phyloP scores from a whole-genome alignment of 2,797 vertebrate genomes.

The Echiichthys vipera region DNA sequence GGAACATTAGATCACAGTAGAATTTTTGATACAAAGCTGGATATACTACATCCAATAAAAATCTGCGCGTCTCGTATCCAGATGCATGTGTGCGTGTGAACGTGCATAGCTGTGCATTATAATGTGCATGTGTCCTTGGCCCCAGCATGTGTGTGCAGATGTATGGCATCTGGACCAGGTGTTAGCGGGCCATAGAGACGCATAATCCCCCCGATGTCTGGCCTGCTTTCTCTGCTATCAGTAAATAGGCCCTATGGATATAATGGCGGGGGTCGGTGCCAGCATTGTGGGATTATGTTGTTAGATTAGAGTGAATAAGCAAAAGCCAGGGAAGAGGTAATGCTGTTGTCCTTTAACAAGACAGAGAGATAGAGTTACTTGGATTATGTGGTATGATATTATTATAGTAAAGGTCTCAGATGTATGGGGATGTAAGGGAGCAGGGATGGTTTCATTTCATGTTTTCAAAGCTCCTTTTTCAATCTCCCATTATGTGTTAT shows the following conservation, averaged over 20 bases:
- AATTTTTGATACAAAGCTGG: slow-evolving; percentile 7
- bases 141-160: slow-evolving; percentile 47
- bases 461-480: background rate
- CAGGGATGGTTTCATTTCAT: slow-evolving; percentile 1
- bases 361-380: slow-evolving; percentile 23
- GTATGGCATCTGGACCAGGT: slow-evolving; percentile 73
- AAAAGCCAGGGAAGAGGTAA: slow-evolving; percentile 33
- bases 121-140: slow-evolving; percentile 37
- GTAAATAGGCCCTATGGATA: slow-evolving; percentile 63
- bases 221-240: slow-evolving; percentile 62
- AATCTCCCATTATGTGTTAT: background rate
- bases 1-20: slow-evolving; percentile 2
- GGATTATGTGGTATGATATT: slow-evolving; percentile 54
- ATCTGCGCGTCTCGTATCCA: slow-evolving; percentile 6
- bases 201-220: slow-evolving; percentile 72
- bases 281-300: slow-evolving; percentile 67
- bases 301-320: slow-evolving; percentile 59
- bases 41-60: background rate
- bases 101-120: slow-evolving; percentile 18
- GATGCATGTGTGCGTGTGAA: background rate
- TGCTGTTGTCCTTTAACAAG: slow-evolving; percentile 36
- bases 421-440: slow-evolving; percentile 31
- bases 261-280: slow-evolving; percentile 22
- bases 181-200: slow-evolving; percentile 64
- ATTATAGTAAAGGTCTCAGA: slow-evolving; percentile 30